These are phyloP conservation scores for Tribolium castaneum DNA, from an alignment of 1,140 invertebrate species.

Conservation along the genomic window DNA sequence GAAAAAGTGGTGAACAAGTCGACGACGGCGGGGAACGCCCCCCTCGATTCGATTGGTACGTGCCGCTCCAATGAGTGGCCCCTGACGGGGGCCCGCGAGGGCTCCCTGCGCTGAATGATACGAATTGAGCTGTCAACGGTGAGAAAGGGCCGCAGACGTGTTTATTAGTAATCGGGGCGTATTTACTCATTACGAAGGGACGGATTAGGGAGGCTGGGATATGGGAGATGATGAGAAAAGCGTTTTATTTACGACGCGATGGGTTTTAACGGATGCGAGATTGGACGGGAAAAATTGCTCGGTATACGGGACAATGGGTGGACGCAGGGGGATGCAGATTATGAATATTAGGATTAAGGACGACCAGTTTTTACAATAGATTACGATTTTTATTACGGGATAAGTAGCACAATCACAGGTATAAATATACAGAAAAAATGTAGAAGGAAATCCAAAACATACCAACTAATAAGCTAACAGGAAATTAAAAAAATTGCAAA, in stretches of 20 bases:
- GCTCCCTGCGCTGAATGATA: slow-evolving; percentile 52
- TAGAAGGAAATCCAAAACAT: neutral
- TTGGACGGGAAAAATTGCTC: neutral
- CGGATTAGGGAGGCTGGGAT: neutral
- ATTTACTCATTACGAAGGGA: slow-evolving; percentile 1
- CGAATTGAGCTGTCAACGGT: slow-evolving; percentile 53
- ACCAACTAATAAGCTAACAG: neutral
- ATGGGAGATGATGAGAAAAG: neutral
- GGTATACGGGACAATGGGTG: neutral
- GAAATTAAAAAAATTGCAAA: no score
- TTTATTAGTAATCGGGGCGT: neutral
- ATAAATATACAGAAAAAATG: neutral
- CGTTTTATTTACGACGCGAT: slow-evolving; percentile 13
- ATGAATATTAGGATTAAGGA: neutral
- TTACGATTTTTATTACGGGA: neutral
- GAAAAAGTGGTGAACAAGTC: neutral
- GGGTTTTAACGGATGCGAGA: slow-evolving; percentile 22
- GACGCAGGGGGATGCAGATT: neutral
- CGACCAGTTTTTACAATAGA: neutral
- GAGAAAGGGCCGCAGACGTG: slow-evolving; percentile 37
- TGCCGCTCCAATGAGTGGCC: slow-evolving; percentile 10
- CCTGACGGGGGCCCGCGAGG: slow-evolving; percentile 4
- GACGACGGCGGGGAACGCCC: slow-evolving; percentile 6
- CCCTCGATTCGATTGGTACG: slow-evolving; percentile 14
- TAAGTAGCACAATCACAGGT: neutral